Evolutionary conservation across 2,888 invertebrate genomes (phyloP).

Genomic region (Eubasilissa splendida): DNA sequence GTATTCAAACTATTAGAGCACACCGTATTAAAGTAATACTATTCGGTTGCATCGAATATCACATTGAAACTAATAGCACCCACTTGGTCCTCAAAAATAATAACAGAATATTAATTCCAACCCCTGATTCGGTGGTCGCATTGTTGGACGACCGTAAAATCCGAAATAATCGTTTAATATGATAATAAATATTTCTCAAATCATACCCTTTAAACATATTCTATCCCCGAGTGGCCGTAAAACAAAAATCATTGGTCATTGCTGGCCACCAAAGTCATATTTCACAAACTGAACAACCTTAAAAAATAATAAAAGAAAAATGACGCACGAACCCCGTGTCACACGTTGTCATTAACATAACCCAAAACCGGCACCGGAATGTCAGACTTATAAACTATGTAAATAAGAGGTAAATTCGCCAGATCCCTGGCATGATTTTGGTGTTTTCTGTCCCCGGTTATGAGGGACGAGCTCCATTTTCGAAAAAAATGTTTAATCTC

Average conservation of each 20-base stretch:
- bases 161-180: conserved; percentile 21
- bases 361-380: neutral
- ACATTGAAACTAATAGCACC: too few species aligned
- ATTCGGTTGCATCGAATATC: too few species aligned
- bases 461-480: conserved; percentile 24
- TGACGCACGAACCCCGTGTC: conserved; percentile 33
- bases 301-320: conserved; percentile 30
- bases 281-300: conserved; percentile 51
- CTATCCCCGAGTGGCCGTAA: conserved; percentile 30
- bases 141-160: conserved; percentile 1
- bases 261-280: conserved; percentile 54
- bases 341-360: conserved; percentile 32
- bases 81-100: neutral
- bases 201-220: neutral
- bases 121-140: neutral
- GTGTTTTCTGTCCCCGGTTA: conserved; percentile 20
- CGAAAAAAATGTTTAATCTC: conserved; percentile 55
- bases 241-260: conserved; percentile 54
- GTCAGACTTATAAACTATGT: neutral
- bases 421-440: neutral
- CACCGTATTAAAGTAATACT: too few species aligned
- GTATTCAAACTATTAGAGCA: too few species aligned
- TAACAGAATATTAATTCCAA: conserved; percentile 9
- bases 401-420: conserved; percentile 1
- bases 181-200: conserved; percentile 4